These are phyloP conservation scores for Tragelaphus imberbis DNA, from an alignment of 2,113 vertebrate genomes.

Conservation along the genomic window DNA sequence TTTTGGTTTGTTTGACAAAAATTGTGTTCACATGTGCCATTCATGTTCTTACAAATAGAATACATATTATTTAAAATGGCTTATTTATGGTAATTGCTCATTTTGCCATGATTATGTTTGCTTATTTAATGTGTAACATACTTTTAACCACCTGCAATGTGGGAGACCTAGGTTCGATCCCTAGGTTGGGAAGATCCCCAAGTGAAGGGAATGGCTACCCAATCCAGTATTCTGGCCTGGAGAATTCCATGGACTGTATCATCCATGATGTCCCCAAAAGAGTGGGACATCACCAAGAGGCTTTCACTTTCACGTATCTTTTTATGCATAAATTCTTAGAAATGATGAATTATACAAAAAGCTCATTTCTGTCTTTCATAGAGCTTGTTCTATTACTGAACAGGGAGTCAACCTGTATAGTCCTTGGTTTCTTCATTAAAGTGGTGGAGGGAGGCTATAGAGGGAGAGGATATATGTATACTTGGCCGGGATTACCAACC, in stretches of 20 bases:
- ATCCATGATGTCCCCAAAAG: not conserved
- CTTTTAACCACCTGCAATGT: not conserved
- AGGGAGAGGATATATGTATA: not conserved
- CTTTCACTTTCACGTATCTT: not conserved
- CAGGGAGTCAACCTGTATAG: not conserved
- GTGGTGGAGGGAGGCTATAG: not conserved
- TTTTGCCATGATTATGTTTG: not conserved
- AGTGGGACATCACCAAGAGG: rapidly evolving
- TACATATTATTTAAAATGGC: not conserved
- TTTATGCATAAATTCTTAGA: not conserved
- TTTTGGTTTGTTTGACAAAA: not conserved
- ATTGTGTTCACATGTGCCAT: not conserved
- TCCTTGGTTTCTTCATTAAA: not conserved
- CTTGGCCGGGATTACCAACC: not conserved
- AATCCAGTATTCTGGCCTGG: not conserved
- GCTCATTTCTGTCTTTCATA: not conserved
- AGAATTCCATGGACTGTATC: not conserved
- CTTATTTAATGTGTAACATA: not conserved
- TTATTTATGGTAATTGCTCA: not conserved
- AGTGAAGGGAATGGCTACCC: not conserved
- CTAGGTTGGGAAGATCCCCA: not conserved
- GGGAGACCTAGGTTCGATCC: not conserved
- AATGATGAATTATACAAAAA: not conserved
- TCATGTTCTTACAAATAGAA: not conserved
- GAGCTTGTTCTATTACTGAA: not conserved